These are phyloP conservation scores for Aphelocoma coerulescens DNA, from an alignment of 2,113 vertebrate species.

Conservation along the genomic window DNA sequence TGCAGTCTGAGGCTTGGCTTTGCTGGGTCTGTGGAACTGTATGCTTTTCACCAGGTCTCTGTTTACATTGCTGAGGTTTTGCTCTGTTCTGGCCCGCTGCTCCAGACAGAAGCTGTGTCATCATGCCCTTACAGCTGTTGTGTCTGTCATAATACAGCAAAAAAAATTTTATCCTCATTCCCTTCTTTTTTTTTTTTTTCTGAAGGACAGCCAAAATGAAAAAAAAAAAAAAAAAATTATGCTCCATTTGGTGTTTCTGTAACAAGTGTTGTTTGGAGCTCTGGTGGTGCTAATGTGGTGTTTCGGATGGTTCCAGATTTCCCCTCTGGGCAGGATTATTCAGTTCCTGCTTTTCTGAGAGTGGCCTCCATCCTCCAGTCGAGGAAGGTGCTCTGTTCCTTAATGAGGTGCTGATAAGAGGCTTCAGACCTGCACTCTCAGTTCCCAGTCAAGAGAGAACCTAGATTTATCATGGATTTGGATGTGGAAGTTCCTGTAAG, in stretches of 20 bases:
- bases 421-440: not conserved
- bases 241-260: not conserved
- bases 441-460: not conserved
- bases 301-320: not conserved
- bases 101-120: not conserved
- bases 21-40: not conserved
- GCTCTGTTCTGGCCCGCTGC: not conserved
- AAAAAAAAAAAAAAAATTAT: not conserved
- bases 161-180: not conserved
- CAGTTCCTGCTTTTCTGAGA: not conserved
- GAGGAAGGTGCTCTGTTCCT: not conserved
- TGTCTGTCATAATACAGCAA: not conserved
- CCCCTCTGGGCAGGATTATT: not conserved
- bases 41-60: not conserved
- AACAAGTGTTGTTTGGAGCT: not conserved
- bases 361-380: fast-evolving
- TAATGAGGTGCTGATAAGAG: not conserved
- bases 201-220: not conserved
- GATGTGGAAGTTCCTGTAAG: not conserved
- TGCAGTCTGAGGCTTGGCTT: not conserved
- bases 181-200: not conserved
- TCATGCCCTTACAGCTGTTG: not conserved
- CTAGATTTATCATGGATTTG: not conserved
- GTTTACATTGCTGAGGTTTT: not conserved
- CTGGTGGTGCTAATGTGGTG: not conserved